Evolutionary conservation across 2,888 invertebrate species (phyloP), one percentile per base, ranked within the genome.

Genomic region (Acanthosepion pharaonis): DNA sequence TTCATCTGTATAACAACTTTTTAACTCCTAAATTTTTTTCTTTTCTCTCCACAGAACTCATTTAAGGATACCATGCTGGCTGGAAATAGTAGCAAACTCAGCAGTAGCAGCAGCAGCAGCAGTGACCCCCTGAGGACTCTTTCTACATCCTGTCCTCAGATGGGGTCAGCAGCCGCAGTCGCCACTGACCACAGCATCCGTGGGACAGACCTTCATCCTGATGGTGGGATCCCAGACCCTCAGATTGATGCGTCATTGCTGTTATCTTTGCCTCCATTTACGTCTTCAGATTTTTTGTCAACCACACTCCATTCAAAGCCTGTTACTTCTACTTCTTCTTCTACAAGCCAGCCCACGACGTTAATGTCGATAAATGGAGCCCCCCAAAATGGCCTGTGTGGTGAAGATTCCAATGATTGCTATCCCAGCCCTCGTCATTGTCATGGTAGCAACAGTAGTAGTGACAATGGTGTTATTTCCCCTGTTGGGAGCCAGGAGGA

Each of bases 161-260:
- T 78, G 78, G 78, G 78, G 78, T 78, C 78, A 78, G 78, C 78
- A 78, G 78, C 78, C 78, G 78, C 78, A 78, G 78, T 78, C 78
- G 78, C 78, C 78, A 78, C 78, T 78, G 78, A 78, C n/a, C 78
- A 78, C 78, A 78, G 78, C 78, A 78, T n/a, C 78, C 78, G 33
- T 15, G 78, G 78, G 78, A 78, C 78, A 78, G 78, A 78, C n/a
- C 9, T 78, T 78, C 78, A n/a, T 33, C 78, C n/a, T 78, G 15
- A 78, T 11, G n/a, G 78, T 78, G 78, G n/a, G 78, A 78, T 11
- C 78, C 15, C 78, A 33, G 78, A 33, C n/a, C 78, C n/a, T 15
- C 78, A 33, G 78, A 78, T n/a, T n/a, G 78, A 78, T 33, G 78
- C 78, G 5, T n/a, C 78, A 78, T n/a, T 78, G 78, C 28, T 78